These are phyloP conservation scores for Aplodontia rufa DNA, from an alignment of 2,113 vertebrate genomes.

Conservation along the genomic window DNA sequence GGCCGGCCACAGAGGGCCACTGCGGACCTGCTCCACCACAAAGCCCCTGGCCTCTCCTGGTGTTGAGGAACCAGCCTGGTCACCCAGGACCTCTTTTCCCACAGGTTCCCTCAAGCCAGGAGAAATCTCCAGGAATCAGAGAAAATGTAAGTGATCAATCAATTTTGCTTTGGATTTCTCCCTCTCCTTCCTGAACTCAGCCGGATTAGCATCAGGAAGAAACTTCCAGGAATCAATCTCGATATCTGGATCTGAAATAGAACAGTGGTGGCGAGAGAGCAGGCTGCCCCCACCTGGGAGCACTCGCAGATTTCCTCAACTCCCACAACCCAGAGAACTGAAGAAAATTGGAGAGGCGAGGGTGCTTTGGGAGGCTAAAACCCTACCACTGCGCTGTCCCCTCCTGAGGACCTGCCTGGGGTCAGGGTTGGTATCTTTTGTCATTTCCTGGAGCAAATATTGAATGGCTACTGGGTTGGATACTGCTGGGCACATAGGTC, in stretches of 20 bases:
- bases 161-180: neutral
- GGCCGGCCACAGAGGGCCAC: neutral
- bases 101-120: neutral
- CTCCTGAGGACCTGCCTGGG: neutral
- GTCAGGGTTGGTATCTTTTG: accelerated
- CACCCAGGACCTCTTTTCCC: neutral
- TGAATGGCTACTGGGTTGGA: neutral
- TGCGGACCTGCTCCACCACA: neutral
- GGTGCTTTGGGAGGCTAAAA: neutral
- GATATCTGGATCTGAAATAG: neutral
- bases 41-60: accelerated
- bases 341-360: accelerated
- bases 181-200: neutral
- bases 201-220: neutral
- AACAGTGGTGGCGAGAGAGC: neutral
- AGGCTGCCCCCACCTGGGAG: neutral
- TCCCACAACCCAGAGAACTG: neutral
- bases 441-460: neutral
- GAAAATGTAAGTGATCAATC: neutral
- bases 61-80: accelerated
- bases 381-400: neutral
- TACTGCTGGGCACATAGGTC: too few relatives aligned
- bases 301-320: neutral
- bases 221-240: neutral
- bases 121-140: neutral